Evolutionary conservation across 2,888 invertebrate species (phyloP), one percentile per base, ranked within the genome.

Genomic region (Leucoma salicis): DNA sequence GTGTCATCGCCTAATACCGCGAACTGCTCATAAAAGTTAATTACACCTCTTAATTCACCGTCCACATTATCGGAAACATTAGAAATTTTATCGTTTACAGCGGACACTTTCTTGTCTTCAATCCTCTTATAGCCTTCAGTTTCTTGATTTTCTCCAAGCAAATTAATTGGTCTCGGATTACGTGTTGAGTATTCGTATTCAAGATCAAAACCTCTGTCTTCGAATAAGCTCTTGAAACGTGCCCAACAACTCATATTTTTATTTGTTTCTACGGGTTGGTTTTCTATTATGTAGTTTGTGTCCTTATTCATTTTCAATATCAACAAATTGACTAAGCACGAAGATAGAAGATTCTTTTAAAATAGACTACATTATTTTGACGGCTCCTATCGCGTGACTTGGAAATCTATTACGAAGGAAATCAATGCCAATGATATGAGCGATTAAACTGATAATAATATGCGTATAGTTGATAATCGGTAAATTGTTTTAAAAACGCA

Each of bases 11-110:
- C 69, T 25, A 84, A 60, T 36, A 74, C 70, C 11, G 87, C 80
- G 46, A 90, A 86, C 59, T 90, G 90, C 47, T 90, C 90, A 48
- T 88, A 88, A 57, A 90, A 88, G 53, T 89, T 80, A 12, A 77
- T 72, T 8, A 73, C 75, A 10, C 73, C 77, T 10, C 63, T 57
- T 5, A 78, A 45, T 34, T 82, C 82, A n/a, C 70, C 78, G 18
- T 78, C 81, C 13, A 63, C 54, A 42, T 49, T 69, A 8, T 63
- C 53, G 21, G 42, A 14, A 32, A 33, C 61, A 35, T 69, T 70
- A 7, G 50, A 11, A 10, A 56, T 39, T 42, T 57, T 58, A 2
- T 54, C 55, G 14, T 31, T 64, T 37, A 49, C 58, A 21, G 46
- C 40, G 0, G 63, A 57, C 11, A 54, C 53, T 59, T 63, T 74